Evolutionary conservation across 1,140 invertebrate genomes (phyloP).

Genomic region (Neodiprion virginianus): DNA sequence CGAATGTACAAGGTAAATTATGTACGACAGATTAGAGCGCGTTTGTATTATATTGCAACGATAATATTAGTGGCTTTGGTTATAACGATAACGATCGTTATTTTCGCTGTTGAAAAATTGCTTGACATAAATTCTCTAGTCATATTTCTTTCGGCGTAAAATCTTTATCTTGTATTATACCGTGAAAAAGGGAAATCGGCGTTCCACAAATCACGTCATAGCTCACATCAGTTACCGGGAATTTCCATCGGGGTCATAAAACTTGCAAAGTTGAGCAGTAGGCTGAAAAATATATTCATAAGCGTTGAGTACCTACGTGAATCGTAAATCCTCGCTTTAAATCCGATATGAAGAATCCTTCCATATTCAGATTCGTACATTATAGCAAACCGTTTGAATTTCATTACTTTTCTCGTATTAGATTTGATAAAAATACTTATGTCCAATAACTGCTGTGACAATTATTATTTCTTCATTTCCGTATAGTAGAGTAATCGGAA

Average conservation of each 20-base stretch:
- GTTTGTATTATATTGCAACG: no score
- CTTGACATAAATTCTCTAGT: no score
- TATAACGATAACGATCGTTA: no score
- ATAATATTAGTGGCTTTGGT: no score
- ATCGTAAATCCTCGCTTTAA: conserved; percentile 2
- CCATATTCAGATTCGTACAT: neutral
- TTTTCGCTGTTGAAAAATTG: no score
- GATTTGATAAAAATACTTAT: no score
- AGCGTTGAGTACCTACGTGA: neutral
- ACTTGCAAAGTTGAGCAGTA: neutral
- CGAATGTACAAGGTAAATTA: no score
- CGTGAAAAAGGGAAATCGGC: neutral
- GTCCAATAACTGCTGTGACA: no score
- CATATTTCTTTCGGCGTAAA: neutral
- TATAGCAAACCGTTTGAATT: neutral
- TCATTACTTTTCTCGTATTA: no score
- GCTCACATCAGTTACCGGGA: neutral
- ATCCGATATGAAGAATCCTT: conserved; percentile 6
- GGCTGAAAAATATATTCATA: conserved; percentile 2
- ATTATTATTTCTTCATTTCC: no score
- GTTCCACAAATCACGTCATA: neutral
- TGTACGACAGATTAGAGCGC: no score
- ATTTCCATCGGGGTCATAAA: neutral
- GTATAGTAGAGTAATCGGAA: no score
- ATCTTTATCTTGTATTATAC: neutral